Conservation (phyloP, 2,113 vertebrate species). For the Ivindomyrus marchei region DNA sequence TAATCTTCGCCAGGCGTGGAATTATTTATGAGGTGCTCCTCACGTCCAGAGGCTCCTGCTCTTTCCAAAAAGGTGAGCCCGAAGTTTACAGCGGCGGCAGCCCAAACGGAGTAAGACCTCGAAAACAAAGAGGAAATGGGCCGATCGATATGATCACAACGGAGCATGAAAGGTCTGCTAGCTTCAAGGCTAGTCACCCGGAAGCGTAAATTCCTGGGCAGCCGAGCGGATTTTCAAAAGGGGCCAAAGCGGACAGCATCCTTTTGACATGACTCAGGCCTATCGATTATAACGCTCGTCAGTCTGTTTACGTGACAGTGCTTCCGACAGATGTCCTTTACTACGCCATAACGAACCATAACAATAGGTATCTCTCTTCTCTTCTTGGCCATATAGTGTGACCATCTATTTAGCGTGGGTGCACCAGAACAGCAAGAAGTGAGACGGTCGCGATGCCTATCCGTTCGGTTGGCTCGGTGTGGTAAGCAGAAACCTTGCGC, state of each 20-base stretch:
- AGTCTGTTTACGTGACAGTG: conserved; percentile 30
- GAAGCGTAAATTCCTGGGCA: conserved; percentile 16
- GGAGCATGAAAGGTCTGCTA: conserved; percentile 22
- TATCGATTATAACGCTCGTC: conserved; percentile 37
- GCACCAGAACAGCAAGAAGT: neutral
- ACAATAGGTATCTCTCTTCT: conserved; percentile 23
- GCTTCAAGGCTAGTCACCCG: conserved; percentile 1
- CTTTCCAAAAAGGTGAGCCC: conserved; percentile 14
- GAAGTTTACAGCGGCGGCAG: neutral
- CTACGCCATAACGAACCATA: conserved; percentile 29
- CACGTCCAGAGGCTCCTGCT: neutral
- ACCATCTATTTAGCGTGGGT: neutral
- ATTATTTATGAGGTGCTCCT: conserved; percentile 19
- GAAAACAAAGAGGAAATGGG: conserved; percentile 24
- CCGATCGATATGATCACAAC: conserved; percentile 27
- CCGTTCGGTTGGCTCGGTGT: neutral
- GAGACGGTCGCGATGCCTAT: neutral
- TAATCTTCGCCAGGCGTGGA: neutral
- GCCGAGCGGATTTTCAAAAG: neutral
- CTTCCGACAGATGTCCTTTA: conserved; percentile 28
- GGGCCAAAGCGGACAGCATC: neutral
- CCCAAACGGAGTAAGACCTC: conserved; percentile 10
- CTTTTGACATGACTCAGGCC: conserved; percentile 26
- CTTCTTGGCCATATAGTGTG: neutral
- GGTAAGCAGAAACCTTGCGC: neutral